A percentile compares a stretch with the other conserved stretches of the same genome.
phyloP scores from a whole-genome alignment of 2,888 invertebrate genomes.

The Dryomyza anilis region DNA sequence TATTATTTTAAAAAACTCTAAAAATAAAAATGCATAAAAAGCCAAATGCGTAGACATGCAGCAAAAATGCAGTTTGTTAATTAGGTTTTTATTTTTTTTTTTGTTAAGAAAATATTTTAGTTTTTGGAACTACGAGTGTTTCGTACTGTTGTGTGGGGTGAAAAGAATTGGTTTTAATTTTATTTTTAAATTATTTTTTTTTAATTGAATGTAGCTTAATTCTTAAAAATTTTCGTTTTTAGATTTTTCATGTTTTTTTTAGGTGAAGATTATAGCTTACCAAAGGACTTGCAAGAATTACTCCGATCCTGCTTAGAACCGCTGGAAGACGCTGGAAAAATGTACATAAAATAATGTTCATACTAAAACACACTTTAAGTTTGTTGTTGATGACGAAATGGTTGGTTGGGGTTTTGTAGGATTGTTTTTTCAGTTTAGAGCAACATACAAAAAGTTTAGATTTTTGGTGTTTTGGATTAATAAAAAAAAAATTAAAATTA shows the following conservation, averaged over 20 bases:
- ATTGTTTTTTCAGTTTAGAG: constrained; percentile 14
- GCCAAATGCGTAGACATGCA: too few relatives aligned
- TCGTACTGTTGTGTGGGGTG: too few relatives aligned
- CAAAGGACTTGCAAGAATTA: constrained; percentile 94
- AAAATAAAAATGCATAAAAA: too few relatives aligned
- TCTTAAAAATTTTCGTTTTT: too few relatives aligned
- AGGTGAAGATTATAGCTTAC: constrained; percentile 68
- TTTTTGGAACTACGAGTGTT: too few relatives aligned
- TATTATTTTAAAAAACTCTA: constrained; percentile 24
- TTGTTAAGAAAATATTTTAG: too few relatives aligned
- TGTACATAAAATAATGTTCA: constrained; percentile 62
- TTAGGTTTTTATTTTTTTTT: too few relatives aligned
- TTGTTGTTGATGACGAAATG: constrained; percentile 33
- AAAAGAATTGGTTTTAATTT: too few relatives aligned
- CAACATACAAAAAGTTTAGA: constrained; percentile 3
- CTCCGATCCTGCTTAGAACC: constrained; percentile 95
- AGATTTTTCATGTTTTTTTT: constrained; percentile 20
- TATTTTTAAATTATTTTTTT: too few relatives aligned
- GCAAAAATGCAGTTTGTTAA: too few relatives aligned
- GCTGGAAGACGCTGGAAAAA: constrained; percentile 90
- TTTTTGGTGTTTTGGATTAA: constrained; percentile 3
- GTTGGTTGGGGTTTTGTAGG: constrained; percentile 14
- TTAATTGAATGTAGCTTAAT: too few relatives aligned
- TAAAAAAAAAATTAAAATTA: constrained; percentile 13
- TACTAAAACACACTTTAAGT: constrained; percentile 62